These are phyloP conservation scores for Callorhinus ursinus DNA, from an alignment of 2,113 vertebrate species.

Conservation along the genomic window DNA sequence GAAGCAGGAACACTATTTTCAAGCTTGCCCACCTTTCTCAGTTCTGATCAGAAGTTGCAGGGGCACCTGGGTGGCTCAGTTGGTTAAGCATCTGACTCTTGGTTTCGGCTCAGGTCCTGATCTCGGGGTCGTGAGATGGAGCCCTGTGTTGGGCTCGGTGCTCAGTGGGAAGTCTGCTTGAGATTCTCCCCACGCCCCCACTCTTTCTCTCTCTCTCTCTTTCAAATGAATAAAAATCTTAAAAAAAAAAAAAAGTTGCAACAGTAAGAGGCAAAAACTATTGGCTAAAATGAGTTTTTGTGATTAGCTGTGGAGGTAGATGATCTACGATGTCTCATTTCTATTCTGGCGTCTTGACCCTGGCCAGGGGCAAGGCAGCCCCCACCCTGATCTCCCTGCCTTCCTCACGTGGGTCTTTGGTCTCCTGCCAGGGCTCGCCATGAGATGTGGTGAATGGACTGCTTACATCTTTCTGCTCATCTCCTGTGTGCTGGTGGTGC, in stretches of 20 bases:
- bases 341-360: not conserved
- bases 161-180: not conserved
- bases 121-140: not conserved
- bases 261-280: not conserved
- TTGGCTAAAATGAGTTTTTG: not conserved
- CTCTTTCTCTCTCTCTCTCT: not conserved
- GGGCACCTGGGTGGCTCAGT: not conserved
- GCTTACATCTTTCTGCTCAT: not conserved
- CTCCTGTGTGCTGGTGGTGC: not conserved
- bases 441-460: not conserved
- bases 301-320: not conserved
- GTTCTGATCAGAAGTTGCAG: not conserved
- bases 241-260: not conserved
- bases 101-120: not conserved
- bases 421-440: not conserved
- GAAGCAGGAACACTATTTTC: constrained; percentile 5
- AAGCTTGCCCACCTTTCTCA: not conserved
- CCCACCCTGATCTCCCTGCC: not conserved
- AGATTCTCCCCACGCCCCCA: not conserved
- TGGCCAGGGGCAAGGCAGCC: not conserved
- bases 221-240: not conserved
- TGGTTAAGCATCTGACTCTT: not conserved
- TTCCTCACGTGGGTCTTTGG: not conserved
- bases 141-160: not conserved
- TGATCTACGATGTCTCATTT: not conserved